Base-by-base conservation (phyloP, 2,888 invertebrate species). In the Epistrophella euchroma region DNA sequence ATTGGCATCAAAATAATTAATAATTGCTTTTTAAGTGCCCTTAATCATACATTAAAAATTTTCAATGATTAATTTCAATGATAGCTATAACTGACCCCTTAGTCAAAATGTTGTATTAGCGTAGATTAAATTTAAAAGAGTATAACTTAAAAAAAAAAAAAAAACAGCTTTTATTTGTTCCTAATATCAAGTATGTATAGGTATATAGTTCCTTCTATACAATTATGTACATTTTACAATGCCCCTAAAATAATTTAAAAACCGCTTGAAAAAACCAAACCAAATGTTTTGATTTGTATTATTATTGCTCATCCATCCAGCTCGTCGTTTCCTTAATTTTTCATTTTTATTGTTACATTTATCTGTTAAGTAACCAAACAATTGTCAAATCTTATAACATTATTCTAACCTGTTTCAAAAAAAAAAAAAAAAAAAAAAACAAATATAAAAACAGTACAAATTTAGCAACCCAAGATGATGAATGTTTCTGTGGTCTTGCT, bases 351-450 rank as follows among this genome's bases (percentile, higher is more conserved):
- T 37, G 37, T 40, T 22, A 22, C 15, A 60, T 43, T 62, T 66
- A 66, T 66, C 66, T 66, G 4, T 66, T 66, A 47, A 66, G 66
- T 35, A 47, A 66, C 66, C 47, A 32, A 66, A 66, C 66, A 47
- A 15, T 47, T 66, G 47, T 66, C 47, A 66, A 47, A 47, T 47
- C 1, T 47, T 64, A 45, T 37, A 55, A 47, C n/a, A n/a, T n/a
- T n/a, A 19, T 19, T 19, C 17, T 47, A 66, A 66, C 45, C 47
- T 47, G 66, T 66, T 66, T 64, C 15, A 0, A 15, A 17, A 11
- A 66, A 47, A 43, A 5, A 22, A 45, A 22, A 28, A 64, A 17
- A 10, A 43, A 15, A 5, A 17, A 64, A 43, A 10, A 45, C 10
- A 45, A 43, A n/a, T n/a, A n/a, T n/a, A n/a, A 15, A 25, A 52